phyloP scores from a whole-genome alignment of 2,113 vertebrate species.

The Myrmecobius fasciatus region DNA sequence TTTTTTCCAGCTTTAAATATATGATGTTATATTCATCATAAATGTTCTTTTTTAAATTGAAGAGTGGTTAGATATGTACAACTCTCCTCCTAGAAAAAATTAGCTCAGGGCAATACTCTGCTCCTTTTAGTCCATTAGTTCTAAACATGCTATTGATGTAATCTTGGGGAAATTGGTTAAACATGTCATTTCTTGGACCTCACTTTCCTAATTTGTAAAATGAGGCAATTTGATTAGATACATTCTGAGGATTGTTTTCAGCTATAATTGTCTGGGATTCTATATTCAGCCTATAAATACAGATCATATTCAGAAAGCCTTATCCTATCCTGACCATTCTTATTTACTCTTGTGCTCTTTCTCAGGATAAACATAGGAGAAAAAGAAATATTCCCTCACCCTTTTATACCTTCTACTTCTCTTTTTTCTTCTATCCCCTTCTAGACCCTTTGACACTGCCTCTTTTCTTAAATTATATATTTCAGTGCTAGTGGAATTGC shows the following conservation, averaged over 20 bases:
- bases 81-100: slow-evolving; percentile 73
- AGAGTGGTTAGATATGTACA: slow-evolving; percentile 75
- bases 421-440: not conserved
- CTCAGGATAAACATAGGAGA: not conserved
- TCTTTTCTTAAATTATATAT: slow-evolving; percentile 23
- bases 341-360: not conserved
- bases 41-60: not conserved
- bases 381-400: not conserved
- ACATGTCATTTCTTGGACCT: not conserved
- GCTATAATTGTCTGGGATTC: not conserved
- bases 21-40: slow-evolving; percentile 49
- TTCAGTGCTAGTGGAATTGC: slow-evolving; percentile 32
- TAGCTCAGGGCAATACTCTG: slow-evolving; percentile 59
- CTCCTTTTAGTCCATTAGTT: slow-evolving; percentile 60
- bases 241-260: not conserved
- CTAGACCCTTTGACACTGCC: not conserved
- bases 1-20: not conserved
- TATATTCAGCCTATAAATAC: not conserved
- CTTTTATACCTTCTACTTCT: not conserved
- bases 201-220: not conserved
- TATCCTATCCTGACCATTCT: not conserved
- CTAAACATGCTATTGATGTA: not conserved
- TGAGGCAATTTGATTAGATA: not conserved
- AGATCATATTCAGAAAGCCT: slow-evolving; percentile 6
- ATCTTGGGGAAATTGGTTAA: not conserved